Base-by-base conservation (phyloP, 2,113 vertebrate species). In the Pteruthius melanotis region DNA sequence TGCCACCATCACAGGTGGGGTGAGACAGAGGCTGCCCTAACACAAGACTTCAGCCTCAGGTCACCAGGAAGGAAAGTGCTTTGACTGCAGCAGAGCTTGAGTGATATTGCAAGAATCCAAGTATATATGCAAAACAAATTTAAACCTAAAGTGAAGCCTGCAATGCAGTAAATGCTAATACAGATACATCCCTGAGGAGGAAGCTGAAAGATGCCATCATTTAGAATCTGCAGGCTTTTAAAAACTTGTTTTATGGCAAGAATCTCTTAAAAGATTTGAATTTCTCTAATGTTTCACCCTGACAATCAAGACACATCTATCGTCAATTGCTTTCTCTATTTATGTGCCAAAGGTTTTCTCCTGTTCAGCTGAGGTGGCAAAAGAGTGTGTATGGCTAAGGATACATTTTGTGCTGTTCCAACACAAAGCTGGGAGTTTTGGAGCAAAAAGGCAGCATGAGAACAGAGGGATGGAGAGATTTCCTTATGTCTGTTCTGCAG, bases 111-210 rank as follows among this genome's bases (percentile, higher is more conserved):
- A 77, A 79, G 69, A 71, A 39, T 54, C 64, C 39, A 39, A 69
- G n/a, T 37, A n/a, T 0, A 57, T 26, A 30, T 37, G 17, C 31
- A 86, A 82, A 91, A 15, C 31, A 60, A 59, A 75, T 39, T 27
- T 54, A 89, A 87, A 68, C 30, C 33, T 90, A 8, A 79, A 82
- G 59, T 56, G 63, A 85, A 26, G 44, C 30, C 93, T 95, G 84
- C 92, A 93, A 85, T 91, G 95, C 90, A 82, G 96, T 71, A 87
- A 82, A 87, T 60, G 70, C 74, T 89, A n/a, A 75, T 84, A 37
- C 1, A 60, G 47, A 40, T 60, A 60, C n/a, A 49, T 79, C 85
- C 49, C 54, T 45, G 35, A 65, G 53, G 78, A 50, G 52, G 61
- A 30, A 92, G 52, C 35, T 68, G 56, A 35, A 75, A 65, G 44